Conservation (phyloP, 2,888 invertebrate species). For the Torymus texanus region DNA sequence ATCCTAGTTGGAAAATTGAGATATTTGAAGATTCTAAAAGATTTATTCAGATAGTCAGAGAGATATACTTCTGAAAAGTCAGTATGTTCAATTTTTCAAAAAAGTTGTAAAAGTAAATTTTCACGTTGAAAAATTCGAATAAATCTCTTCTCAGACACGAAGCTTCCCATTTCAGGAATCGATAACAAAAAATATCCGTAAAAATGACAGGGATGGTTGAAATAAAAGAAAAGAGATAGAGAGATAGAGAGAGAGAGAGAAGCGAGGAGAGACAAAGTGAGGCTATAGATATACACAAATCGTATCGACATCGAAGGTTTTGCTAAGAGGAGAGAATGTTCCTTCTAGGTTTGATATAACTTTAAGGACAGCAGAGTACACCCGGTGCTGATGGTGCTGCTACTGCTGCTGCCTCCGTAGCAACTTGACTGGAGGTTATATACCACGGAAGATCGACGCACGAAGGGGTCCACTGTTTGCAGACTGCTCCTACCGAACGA, state of each 20-base stretch:
- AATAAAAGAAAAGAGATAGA: too few relatives aligned
- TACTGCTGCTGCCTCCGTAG: background rate
- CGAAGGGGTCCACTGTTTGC: constrained; percentile 7
- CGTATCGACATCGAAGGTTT: constrained; percentile 20
- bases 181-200: too few relatives aligned
- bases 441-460: constrained; percentile 28
- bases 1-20: too few relatives aligned
- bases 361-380: constrained; percentile 19
- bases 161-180: too few relatives aligned
- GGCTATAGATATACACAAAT: background rate
- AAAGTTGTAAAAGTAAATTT: background rate
- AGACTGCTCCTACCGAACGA: constrained; percentile 30
- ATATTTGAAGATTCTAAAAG: too few relatives aligned
- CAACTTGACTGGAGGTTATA: constrained; percentile 26
- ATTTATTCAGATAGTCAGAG: too few relatives aligned
- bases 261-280: background rate
- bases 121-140: background rate
- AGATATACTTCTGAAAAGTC: too few relatives aligned
- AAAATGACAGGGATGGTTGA: too few relatives aligned
- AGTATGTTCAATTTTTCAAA: too few relatives aligned
- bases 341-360: background rate
- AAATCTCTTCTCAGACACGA: too few relatives aligned
- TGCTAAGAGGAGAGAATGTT: constrained; percentile 8
- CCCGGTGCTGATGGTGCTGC: background rate
- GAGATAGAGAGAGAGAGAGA: too few relatives aligned